Evolutionary conservation across 2,888 invertebrate species (phyloP), one percentile per base, ranked within the genome.

Genomic region (Perdita meconis): DNA sequence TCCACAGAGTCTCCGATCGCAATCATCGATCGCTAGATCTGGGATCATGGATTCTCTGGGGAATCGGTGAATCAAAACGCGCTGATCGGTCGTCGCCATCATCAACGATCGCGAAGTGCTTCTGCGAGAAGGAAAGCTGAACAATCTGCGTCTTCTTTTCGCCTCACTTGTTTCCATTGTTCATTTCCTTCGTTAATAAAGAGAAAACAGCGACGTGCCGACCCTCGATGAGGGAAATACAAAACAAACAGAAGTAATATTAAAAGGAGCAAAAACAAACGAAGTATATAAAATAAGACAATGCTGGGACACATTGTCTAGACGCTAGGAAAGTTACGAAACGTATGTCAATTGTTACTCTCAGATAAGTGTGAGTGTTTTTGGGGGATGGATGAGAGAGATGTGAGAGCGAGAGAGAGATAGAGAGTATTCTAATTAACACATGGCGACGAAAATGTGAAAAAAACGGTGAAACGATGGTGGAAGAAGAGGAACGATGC

Each of bases 261-360:
- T 8, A 36, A 47, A 44, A 56, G 34, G 13, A 55, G 47, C 56
- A 30, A 50, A 36, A 51, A 63, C 10, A 50, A 42, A 56, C 63
- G 56, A 65, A 50, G 57, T 65, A 61, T 24, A 47, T 19, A 59
- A 60, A 60, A 72, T 34, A 60, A 77, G 82, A 61, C 80, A 78
- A 78, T 72, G 79, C 80, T 60, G 78, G 77, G 78, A 80, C 78
- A 73, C 78, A 78, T 77, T 83, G 84, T 84, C 81, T 73, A 88
- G 78, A 85, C 87, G 85, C 87, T 90, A 90, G 90, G 90, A 91
- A 90, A 91, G 90, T 91, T 90, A 90, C 82, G 89, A 91, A 91
- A 91, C 90, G 90, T 84, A 91, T 90, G 91, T 91, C 91, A 91
- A 91, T 91, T 91, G 89, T 89, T 88, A 88, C 87, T 87, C 87